A percentile compares a stretch with the other conserved stretches of the same genome.
These are phyloP conservation scores for Sylvia borin DNA, from an alignment of 2,797 vertebrate species.

Conservation along the genomic window DNA sequence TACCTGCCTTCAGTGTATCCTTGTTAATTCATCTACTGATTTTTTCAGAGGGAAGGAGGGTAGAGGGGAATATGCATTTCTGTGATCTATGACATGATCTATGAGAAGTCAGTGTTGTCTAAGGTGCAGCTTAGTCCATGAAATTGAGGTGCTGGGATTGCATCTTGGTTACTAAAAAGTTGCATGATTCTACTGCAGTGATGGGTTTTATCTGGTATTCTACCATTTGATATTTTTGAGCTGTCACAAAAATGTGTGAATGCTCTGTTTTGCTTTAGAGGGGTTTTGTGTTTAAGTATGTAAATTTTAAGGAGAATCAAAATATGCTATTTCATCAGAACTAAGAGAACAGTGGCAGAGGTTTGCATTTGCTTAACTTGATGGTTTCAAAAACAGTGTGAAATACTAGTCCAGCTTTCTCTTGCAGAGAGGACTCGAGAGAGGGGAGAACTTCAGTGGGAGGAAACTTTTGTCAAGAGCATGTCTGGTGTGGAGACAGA, in stretches of 20 bases:
- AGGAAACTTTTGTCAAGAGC: neutral
- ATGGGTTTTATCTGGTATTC: neutral
- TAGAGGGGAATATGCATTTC: neutral
- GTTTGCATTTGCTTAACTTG: neutral
- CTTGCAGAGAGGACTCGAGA: neutral
- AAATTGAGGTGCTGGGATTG: neutral
- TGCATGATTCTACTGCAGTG: neutral
- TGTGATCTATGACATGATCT: neutral
- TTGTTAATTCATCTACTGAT: neutral
- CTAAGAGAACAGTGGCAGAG: neutral
- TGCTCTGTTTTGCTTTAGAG: neutral
- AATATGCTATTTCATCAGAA: neutral
- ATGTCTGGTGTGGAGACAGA: neutral
- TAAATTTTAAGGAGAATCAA: neutral
- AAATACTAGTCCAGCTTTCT: neutral
- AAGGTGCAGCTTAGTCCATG: neutral
- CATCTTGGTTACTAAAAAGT: neutral
- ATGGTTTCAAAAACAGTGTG: neutral
- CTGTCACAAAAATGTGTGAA: neutral
- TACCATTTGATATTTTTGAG: neutral
- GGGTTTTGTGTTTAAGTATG: neutral
- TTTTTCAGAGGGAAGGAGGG: fast-evolving
- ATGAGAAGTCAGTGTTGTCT: neutral
- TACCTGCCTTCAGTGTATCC: neutral
- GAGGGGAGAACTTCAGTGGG: neutral